phyloP scores from a whole-genome alignment of 2,113 vertebrate species.

The Callithrix jacchus region DNA sequence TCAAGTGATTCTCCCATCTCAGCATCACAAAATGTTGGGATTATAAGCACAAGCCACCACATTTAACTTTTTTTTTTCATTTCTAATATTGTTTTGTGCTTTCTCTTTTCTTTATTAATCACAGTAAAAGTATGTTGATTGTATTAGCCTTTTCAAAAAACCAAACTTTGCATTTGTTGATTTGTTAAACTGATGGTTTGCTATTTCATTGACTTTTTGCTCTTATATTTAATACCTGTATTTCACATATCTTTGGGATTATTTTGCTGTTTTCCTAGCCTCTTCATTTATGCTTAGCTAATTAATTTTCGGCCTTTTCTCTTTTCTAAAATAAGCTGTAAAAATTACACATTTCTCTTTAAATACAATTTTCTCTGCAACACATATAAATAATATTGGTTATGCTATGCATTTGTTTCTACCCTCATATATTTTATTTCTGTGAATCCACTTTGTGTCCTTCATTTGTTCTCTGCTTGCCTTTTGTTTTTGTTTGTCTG shows the following conservation, averaged over 20 bases:
- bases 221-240: not conserved
- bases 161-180: not conserved
- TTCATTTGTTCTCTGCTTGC: not conserved
- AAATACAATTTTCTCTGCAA: not conserved
- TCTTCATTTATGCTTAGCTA: not conserved
- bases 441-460: not conserved
- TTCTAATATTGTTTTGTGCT: not conserved
- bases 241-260: not conserved
- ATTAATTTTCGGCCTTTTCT: not conserved
- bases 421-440: not conserved
- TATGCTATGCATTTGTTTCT: not conserved
- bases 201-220: not conserved
- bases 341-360: not conserved
- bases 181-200: not conserved
- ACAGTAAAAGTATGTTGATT: not conserved
- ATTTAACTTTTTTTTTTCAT: not conserved
- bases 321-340: not conserved
- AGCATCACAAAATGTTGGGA: too few relatives aligned
- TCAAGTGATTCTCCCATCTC: too few relatives aligned
- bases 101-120: not conserved
- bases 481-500: not conserved
- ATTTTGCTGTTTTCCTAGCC: not conserved
- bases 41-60: too few relatives aligned
- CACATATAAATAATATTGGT: not conserved
- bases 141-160: not conserved